Percentiles rank a stretch among this genome's conserved stretches.
Conservation (phyloP, 2,797 vertebrate species). For the Dendrocincla tyrannina region DNA sequence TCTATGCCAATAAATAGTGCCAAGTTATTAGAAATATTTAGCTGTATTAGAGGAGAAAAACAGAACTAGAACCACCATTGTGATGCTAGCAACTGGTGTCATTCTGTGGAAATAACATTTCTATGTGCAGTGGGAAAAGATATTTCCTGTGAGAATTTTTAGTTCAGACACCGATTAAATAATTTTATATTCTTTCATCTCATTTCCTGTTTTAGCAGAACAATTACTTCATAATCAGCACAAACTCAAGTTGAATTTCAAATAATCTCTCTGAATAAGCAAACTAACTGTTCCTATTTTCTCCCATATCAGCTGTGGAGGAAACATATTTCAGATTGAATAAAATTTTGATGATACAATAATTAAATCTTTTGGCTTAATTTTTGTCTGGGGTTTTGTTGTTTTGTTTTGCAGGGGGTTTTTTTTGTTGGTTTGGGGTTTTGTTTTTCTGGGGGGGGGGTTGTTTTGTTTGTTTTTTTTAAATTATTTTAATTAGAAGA, state of each 20-base stretch:
- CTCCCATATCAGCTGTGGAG: background rate
- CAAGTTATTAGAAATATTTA: background rate
- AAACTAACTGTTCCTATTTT: background rate
- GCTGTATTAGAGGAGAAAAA: background rate
- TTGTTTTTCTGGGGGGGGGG: no score
- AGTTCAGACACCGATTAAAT: background rate
- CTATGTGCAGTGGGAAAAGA: background rate
- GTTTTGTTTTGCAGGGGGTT: background rate
- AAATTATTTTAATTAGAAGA: background rate
- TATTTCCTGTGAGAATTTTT: background rate
- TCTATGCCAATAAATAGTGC: background rate
- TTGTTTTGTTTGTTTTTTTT: no score
- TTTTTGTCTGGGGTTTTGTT: background rate
- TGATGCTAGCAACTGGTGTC: background rate
- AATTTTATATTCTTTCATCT: background rate
- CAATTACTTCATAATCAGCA: background rate
- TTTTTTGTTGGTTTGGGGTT: no score
- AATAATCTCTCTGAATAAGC: background rate
- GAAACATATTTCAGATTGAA: background rate
- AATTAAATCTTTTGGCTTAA: background rate
- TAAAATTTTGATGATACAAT: background rate
- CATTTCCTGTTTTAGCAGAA: background rate
- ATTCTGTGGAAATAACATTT: background rate
- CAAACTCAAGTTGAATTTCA: background rate
- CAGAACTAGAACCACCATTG: background rate